These are phyloP conservation scores for Diorhabda carinulata DNA, from an alignment of 1,140 invertebrate genomes.

Conservation along the genomic window DNA sequence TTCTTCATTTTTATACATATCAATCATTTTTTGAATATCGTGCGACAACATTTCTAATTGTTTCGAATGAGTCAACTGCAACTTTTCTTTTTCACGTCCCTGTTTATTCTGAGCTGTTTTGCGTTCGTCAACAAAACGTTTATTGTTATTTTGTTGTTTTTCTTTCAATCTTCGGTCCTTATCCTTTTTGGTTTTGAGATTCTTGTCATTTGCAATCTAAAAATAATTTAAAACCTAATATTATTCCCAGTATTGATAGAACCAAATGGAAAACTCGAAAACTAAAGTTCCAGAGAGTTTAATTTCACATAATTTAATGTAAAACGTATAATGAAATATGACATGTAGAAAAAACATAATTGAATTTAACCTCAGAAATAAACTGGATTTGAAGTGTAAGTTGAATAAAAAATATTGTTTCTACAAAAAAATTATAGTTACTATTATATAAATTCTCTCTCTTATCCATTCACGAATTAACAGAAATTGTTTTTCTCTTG, in stretches of 20 bases:
- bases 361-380: no score
- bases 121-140: slow-evolving; percentile 97
- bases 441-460: no score
- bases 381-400: no score
- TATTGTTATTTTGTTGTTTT: slow-evolving; percentile 98
- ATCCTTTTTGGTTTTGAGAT: slow-evolving; percentile 94
- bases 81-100: slow-evolving; percentile 87
- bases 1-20: slow-evolving; percentile 94
- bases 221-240: slow-evolving; percentile 19
- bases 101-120: slow-evolving; percentile 87
- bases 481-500: no score
- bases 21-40: slow-evolving; percentile 89
- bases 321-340: no score
- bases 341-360: no score
- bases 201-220: slow-evolving; percentile 85
- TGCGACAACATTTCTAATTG: slow-evolving; percentile 86
- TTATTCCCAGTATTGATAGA: not conserved
- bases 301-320: slow-evolving; percentile 3
- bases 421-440: no score
- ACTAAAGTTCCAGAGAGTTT: slow-evolving; percentile 3
- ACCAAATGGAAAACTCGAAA: not conserved
- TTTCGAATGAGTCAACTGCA: slow-evolving; percentile 88
- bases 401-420: no score
- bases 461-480: no score
- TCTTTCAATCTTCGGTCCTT: slow-evolving; percentile 90